Evolutionary conservation across 2,113 vertebrate genomes (phyloP), one percentile per base, ranked within the genome.

Genomic region (Anguilla rostrata): DNA sequence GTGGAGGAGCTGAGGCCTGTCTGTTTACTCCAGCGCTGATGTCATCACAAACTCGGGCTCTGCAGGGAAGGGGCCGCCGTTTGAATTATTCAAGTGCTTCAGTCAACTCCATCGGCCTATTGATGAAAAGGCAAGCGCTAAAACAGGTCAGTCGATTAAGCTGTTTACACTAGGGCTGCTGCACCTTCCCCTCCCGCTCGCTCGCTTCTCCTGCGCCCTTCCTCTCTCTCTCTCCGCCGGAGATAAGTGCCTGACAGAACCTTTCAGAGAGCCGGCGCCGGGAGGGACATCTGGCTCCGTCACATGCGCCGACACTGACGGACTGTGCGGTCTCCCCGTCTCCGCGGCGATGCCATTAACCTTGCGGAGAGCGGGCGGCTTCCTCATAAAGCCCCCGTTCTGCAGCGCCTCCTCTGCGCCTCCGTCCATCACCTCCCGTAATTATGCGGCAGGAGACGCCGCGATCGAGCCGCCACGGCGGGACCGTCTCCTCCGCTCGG

Each of bases 91-190:
- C 97, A 97, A 84, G 94, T 91, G 87, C 92, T 93, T 91, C 94
- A 96, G 95, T 96, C 95, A 93, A 94, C 96, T 97, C 93, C 95
- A 94, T 94, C 91, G 92, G 95, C 94, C 89, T 96, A 96, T 96
- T 96, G 97, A 97, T 96, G 97, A 95, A 96, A 94, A 97, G 95
- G 95, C 95, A 95, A 94, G 94, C 95, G 93, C 94, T 93, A 95
- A 94, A 97, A 96, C 96, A 95, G 96, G 95, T 95, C 95, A 96
- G 96, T 96, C 94, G 95, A 97, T 96, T 96, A 97, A 96, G 96
- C 95, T 95, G 95, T 97, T 97, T 96, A 95, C 91, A 88, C 96
- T 95, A 90, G 94, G 94, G 94, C 93, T 88, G 92, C 92, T 94
- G 94, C 93, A 92, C 92, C 91, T 91, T 89, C 88, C 49, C 91